These are phyloP conservation scores for Laticauda colubrina DNA, from an alignment of 2,113 vertebrate species.

Conservation along the genomic window DNA sequence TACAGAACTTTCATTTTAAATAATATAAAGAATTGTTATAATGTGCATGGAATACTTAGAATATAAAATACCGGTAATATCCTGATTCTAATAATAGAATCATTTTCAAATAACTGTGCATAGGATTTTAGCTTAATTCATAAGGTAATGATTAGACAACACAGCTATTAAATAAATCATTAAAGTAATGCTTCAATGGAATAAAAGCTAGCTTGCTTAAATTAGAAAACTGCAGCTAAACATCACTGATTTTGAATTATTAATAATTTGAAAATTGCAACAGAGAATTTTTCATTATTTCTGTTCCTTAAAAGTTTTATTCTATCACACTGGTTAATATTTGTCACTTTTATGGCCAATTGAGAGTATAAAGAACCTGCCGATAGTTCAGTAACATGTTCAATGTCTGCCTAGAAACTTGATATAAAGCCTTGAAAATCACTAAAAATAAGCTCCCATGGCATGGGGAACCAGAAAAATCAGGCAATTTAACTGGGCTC, in stretches of 20 bases:
- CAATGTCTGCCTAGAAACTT: constrained; percentile 32
- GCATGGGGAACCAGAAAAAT: constrained; percentile 32
- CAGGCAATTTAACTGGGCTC: constrained; percentile 58
- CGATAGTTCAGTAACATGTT: constrained; percentile 62
- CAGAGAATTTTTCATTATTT: constrained; percentile 35
- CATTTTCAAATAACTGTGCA: not conserved
- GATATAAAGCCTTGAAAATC: constrained; percentile 47
- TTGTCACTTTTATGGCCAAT: constrained; percentile 29
- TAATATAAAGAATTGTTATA: not conserved
- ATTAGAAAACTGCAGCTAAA: not conserved
- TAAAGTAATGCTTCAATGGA: not conserved
- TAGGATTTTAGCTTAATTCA: not conserved
- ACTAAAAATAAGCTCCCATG: constrained; percentile 46
- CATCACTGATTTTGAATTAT: not conserved
- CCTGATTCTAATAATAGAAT: not conserved
- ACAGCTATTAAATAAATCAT: not conserved
- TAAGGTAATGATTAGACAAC: not conserved
- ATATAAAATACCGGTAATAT: not conserved
- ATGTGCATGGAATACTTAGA: not conserved
- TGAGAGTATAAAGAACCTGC: constrained; percentile 49
- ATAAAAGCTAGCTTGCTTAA: not conserved
- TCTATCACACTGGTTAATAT: constrained; percentile 33
- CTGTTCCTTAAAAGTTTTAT: constrained; percentile 57
- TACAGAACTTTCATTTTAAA: not conserved
- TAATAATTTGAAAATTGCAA: constrained; percentile 41